These are phyloP conservation scores for Trilocha varians DNA, from an alignment of 2,888 invertebrate genomes.

Conservation along the genomic window DNA sequence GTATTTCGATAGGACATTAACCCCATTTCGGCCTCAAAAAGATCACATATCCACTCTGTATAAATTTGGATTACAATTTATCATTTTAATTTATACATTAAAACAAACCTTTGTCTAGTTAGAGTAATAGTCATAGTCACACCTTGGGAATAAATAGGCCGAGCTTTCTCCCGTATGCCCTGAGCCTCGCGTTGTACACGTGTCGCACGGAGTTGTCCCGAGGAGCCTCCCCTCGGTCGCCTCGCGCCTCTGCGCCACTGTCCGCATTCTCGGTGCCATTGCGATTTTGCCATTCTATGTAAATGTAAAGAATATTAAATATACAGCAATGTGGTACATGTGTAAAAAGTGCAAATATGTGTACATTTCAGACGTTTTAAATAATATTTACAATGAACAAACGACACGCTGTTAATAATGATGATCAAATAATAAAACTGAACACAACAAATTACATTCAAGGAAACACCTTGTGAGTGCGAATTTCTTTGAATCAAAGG, in stretches of 20 bases:
- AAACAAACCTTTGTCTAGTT: too few relatives aligned
- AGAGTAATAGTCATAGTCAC: background rate
- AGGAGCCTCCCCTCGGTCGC: conserved; percentile 15
- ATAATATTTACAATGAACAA: conserved; percentile 7
- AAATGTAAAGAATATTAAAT: too few relatives aligned
- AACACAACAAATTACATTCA: conserved; percentile 22
- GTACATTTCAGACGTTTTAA: background rate
- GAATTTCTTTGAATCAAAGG: conserved; percentile 21
- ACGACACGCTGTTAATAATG: conserved; percentile 1
- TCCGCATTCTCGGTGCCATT: conserved; percentile 28
- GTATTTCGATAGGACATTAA: too few relatives aligned
- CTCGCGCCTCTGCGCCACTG: conserved; percentile 13
- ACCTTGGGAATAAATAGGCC: conserved; percentile 69
- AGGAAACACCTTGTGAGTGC: conserved; percentile 24
- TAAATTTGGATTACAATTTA: too few relatives aligned
- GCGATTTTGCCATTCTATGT: conserved; percentile 37
- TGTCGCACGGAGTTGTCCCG: conserved; percentile 37
- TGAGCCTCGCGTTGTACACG: conserved; percentile 48
- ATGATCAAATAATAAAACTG: conserved; percentile 2
- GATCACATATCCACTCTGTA: too few relatives aligned
- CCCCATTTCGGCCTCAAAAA: too few relatives aligned
- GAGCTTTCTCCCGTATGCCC: conserved; percentile 60
- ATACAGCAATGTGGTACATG: too few relatives aligned
- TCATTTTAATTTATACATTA: too few relatives aligned
- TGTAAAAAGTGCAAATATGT: background rate